A percentile compares a stretch with the other conserved stretches of the same genome.
Evolutionary conservation across 1,140 invertebrate genomes (phyloP).

Genomic region (Hesperophylax magnus): DNA sequence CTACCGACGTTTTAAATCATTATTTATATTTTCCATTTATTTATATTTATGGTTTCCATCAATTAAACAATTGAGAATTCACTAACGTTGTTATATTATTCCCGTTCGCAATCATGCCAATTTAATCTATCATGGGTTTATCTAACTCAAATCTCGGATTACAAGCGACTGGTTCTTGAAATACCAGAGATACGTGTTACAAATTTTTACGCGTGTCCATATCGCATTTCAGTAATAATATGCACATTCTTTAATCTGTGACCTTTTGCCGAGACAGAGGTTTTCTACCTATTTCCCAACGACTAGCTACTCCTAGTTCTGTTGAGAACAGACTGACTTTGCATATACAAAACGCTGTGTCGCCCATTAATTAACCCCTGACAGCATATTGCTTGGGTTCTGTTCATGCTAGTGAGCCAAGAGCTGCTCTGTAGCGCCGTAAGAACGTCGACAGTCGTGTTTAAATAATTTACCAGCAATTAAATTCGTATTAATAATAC

Average conservation of each 20-base stretch:
- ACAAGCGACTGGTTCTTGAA: no score
- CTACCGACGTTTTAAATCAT: no score
- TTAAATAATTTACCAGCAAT: not conserved
- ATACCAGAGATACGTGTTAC: no score
- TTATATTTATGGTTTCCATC: no score
- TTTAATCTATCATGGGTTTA: no score
- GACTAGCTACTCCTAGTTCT: not conserved
- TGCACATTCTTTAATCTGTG: not conserved
- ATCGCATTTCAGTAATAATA: not conserved
- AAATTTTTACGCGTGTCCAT: conserved; percentile 8
- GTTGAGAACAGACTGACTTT: not conserved
- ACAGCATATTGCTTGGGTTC: not conserved
- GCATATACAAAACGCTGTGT: not conserved
- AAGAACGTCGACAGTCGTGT: not conserved
- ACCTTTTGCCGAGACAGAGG: not conserved
- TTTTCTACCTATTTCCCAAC: not conserved
- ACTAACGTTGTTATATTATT: no score
- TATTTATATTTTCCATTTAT: no score
- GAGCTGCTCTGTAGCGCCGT: not conserved
- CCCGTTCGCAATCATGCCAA: no score
- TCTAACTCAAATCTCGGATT: no score
- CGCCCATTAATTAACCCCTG: conserved; percentile 2
- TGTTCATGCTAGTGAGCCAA: not conserved
- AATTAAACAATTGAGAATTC: no score
- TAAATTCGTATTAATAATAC: not conserved